Base-by-base conservation (phyloP, 2,888 invertebrate genomes). In the Volucella zonaria region DNA sequence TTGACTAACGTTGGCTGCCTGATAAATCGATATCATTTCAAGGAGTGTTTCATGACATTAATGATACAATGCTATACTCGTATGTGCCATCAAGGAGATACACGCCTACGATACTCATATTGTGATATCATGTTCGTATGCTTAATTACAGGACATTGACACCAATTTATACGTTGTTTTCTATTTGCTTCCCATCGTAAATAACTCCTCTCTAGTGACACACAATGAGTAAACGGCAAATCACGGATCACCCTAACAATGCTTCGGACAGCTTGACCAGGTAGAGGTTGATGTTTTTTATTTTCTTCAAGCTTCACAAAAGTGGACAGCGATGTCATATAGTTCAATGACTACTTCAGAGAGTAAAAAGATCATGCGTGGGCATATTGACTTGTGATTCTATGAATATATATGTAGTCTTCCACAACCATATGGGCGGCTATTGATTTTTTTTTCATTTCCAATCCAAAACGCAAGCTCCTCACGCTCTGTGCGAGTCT, bases 101-200 rank as follows among this genome's bases (percentile, higher is more conserved):
- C 54, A 12, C 38, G 45, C 67, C 10, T n/a, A 18, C 14, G 23
- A 38, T 4, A 18, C n/a, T 43, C 47, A 23, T 45, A 45, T 11
- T 1, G 45, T 45, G 11, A 10, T n/a, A 45, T 45, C 45, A n/a
- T 45, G 45, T 45, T 11, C 38, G 15, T 15, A 58, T 58, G 49
- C n/a, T 45, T 40, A 42, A 76, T 81, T 52, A 70, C 66, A 70
- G 82, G 77, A 18, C 77, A 77, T 77, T 82, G 82, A 71, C 71
- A 77, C 77, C 77, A 71, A 73, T 82, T 82, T 61, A 31, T 52
- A 45, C 31, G 56, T 56, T 15, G 43, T 56, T 70, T 42, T n/a
- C 10, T 14, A n/a, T 11, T 14, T 23, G 6, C 23, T 43, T 10
- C 54, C 6, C 47, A 43, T 31, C 52, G 56, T 58, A 51, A 45